These are phyloP conservation scores for Apamea sordens DNA, from an alignment of 2,888 invertebrate genomes.

Conservation along the genomic window DNA sequence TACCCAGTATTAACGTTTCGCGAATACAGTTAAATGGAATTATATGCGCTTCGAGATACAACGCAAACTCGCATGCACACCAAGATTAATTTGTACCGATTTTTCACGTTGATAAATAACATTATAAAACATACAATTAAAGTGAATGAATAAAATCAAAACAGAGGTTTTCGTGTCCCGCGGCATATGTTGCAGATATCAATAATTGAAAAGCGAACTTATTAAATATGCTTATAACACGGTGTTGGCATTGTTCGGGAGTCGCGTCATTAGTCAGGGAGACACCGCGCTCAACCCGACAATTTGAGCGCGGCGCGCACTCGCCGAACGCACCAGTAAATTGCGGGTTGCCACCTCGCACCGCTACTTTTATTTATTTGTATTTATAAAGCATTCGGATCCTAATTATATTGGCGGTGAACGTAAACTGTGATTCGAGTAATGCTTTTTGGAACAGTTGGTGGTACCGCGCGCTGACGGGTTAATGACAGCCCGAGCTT, in stretches of 20 bases:
- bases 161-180: constrained; percentile 66
- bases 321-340: constrained; percentile 82
- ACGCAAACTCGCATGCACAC: constrained; percentile 36
- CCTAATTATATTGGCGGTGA: constrained; percentile 85
- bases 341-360: constrained; percentile 87
- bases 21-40: constrained; percentile 70
- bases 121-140: constrained; percentile 62
- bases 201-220: constrained; percentile 82
- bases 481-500: constrained; percentile 88
- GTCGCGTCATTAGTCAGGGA: constrained; percentile 88
- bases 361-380: constrained; percentile 88
- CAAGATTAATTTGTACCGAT: constrained; percentile 55
- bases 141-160: constrained; percentile 53
- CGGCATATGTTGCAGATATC: constrained; percentile 82
- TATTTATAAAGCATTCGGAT: constrained; percentile 87
- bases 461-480: constrained; percentile 84
- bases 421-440: constrained; percentile 84
- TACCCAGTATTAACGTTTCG: constrained; percentile 69
- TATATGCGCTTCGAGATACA: constrained; percentile 54
- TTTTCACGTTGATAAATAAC: constrained; percentile 62
- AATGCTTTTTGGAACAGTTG: constrained; percentile 87
- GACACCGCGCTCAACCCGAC: constrained; percentile 82
- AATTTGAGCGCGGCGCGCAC: constrained; percentile 83
- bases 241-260: constrained; percentile 79
- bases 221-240: constrained; percentile 84